phyloP scores from a whole-genome alignment of 2,888 invertebrate genomes.

The Phaonia tiefii region DNA sequence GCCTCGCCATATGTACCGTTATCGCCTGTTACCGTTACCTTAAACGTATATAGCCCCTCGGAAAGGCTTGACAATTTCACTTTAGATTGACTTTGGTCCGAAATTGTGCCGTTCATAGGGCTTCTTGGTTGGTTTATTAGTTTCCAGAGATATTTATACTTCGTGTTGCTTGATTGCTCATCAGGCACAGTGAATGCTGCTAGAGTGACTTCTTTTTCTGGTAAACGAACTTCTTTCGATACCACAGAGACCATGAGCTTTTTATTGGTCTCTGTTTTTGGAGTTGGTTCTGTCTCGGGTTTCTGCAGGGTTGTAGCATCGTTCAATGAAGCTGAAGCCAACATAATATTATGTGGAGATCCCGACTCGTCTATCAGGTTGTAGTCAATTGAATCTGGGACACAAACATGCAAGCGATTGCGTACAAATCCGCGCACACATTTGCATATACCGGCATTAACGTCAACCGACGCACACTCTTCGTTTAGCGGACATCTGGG shows the following conservation, averaged over 20 bases:
- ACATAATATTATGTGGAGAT: constrained; percentile 68
- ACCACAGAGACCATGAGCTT: constrained; percentile 87
- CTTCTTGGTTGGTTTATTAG: constrained; percentile 91
- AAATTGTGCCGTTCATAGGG: constrained; percentile 88
- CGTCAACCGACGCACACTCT: constrained; percentile 85
- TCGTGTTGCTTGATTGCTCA: constrained; percentile 86
- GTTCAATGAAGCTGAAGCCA: constrained; percentile 64
- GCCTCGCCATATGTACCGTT: constrained; percentile 89
- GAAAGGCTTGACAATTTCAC: constrained; percentile 91
- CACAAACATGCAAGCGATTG: constrained; percentile 80
- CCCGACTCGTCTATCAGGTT: constrained; percentile 68
- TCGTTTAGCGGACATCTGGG: constrained; percentile 85
- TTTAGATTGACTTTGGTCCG: constrained; percentile 90
- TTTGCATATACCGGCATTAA: constrained; percentile 86
- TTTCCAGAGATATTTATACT: constrained; percentile 94
- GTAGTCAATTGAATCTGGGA: constrained; percentile 74
- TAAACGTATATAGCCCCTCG: constrained; percentile 93
- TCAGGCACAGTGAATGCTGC: constrained; percentile 91
- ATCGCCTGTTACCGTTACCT: constrained; percentile 89
- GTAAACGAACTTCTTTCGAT: constrained; percentile 90
- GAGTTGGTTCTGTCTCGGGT: constrained; percentile 52
- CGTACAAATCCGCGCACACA: constrained; percentile 85
- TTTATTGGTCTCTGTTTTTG: constrained; percentile 82
- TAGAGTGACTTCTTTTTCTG: constrained; percentile 91
- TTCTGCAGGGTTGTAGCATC: constrained; percentile 52